Evolutionary conservation across 2,113 vertebrate genomes (phyloP), one percentile per base, ranked within the genome.

Genomic region (Malurus melanocephalus): DNA sequence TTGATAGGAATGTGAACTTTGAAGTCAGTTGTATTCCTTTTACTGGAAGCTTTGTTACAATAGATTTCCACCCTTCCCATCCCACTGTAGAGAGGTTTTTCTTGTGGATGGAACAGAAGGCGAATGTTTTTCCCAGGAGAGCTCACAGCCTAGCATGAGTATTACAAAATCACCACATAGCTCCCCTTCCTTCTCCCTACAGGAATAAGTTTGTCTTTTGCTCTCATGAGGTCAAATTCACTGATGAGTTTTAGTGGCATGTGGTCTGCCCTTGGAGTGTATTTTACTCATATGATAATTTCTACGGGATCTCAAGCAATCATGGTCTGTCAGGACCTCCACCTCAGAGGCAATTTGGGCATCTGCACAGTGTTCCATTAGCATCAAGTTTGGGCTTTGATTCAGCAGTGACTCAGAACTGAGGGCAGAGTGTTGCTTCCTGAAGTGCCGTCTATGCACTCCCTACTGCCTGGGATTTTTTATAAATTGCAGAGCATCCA

Each of bases 381-480:
- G n/a, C 72, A 80, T 62, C 48, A 69, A 43, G n/a, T 87, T 64
- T 90, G 92, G 94, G 92, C 74, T 80, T 87, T 72, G 71, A 56
- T 86, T 93, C 93, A 90, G 13, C 26, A 88, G 78, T 94, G 90
- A 93, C 83, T 96, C 92, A 85, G 72, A 85, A n/a, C 45, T 79
- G 90, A 93, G 77, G 77, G 85, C 80, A 93, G 69, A 81, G 42
- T 9, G 13, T 59, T 86, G 73, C 83, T 84, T 90, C 75, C 40
- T 72, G 62, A 75, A 81, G 65, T 80, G 81, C 83, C 77, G 84
- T 62, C 83, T 78, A 32, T 48, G 69, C 11, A 5, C 27, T 72
- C 53, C 0, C 1, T 40, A 55, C 51, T 2, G 78, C 80, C 77
- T 81, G 55, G 40, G 33, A 43, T 79, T 81, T 93, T 92, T 53